These are phyloP conservation scores for Tetramorium alpestre DNA, from an alignment of 1,140 invertebrate species.

Conservation along the genomic window DNA sequence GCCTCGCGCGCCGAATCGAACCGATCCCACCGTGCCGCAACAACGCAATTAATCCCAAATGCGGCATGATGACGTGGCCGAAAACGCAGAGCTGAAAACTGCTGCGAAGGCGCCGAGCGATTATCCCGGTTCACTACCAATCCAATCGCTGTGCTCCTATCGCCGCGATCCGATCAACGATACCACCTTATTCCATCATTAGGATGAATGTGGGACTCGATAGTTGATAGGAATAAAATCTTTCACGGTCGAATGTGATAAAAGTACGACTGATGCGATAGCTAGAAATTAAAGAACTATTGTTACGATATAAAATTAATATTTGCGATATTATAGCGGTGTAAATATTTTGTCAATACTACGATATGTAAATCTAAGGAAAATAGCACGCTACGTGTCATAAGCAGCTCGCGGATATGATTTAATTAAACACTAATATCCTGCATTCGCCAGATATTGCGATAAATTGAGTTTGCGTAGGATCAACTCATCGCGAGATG, in stretches of 20 bases:
- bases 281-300: not conserved
- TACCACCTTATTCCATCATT: slow-evolving; percentile 20
- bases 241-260: not conserved
- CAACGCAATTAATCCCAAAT: slow-evolving; percentile 68
- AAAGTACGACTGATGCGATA: not conserved
- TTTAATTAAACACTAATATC: slow-evolving; percentile 35
- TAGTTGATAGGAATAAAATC: slow-evolving; percentile 17
- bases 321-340: not conserved
- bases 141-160: slow-evolving; percentile 50
- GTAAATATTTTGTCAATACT: not conserved
- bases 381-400: not conserved
- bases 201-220: slow-evolving; percentile 53
- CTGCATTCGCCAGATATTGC: slow-evolving; percentile 16
- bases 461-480: slow-evolving; percentile 4
- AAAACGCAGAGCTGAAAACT: slow-evolving; percentile 57
- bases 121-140: slow-evolving; percentile 63
- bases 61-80: slow-evolving; percentile 47
- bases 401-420: not conserved
- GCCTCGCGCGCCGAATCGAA: slow-evolving; percentile 16
- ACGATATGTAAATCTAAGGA: slow-evolving; percentile 12
- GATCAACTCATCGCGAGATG: slow-evolving; percentile 20
- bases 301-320: not conserved
- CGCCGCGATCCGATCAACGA: not conserved
- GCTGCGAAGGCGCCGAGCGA: slow-evolving; percentile 47
- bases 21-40: slow-evolving; percentile 60